Evolutionary conservation across 2,888 invertebrate genomes (phyloP), one percentile per base, ranked within the genome.

Genomic region (Diaphora mendica): DNA sequence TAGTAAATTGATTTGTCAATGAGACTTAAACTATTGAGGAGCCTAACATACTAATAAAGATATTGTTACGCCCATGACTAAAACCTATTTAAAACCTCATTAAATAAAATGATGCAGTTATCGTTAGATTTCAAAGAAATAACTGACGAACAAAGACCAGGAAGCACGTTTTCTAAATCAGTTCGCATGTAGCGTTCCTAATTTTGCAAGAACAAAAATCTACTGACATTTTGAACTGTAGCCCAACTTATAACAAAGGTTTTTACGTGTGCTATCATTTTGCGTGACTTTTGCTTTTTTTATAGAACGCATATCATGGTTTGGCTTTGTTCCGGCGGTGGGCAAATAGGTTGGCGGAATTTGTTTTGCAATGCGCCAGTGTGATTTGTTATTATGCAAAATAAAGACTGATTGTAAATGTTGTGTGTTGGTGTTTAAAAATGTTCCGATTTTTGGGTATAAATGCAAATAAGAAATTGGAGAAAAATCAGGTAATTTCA

Each of bases 191-290:
- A 71, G 71, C 70, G 44, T 15, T 23, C 80, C 80, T 82, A 72
- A 79, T 78, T 68, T 64, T 35, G n/a, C 55, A 39, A 68, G 70
- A 64, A 78, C 75, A 68, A 73, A 71, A 72, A 69, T 39, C 64
- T 64, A 76, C 75, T 77, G 75, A 79, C 30, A 72, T 74, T 70
- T 59, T 26, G 26, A 68, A 39, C 69, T 65, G 77, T 76, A 71
- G 23, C 72, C 71, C 66, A 68, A 71, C 75, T 84, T 79, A 81
- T 64, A 80, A 80, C 77, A 77, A 76, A 79, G 70, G 55, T 72
- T 26, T 33, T 74, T 86, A 90, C 91, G 90, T 90, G 91, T 82
- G 80, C 83, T 91, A 91, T 91, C 90, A 89, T 83, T 85, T 87
- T 85, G 82, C 89, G 90, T 90, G 89, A 89, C 87, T 88, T 82